Evolutionary conservation across 1,140 invertebrate genomes (phyloP), one percentile per base, ranked within the genome.

Genomic region (Elysia chlorotica): DNA sequence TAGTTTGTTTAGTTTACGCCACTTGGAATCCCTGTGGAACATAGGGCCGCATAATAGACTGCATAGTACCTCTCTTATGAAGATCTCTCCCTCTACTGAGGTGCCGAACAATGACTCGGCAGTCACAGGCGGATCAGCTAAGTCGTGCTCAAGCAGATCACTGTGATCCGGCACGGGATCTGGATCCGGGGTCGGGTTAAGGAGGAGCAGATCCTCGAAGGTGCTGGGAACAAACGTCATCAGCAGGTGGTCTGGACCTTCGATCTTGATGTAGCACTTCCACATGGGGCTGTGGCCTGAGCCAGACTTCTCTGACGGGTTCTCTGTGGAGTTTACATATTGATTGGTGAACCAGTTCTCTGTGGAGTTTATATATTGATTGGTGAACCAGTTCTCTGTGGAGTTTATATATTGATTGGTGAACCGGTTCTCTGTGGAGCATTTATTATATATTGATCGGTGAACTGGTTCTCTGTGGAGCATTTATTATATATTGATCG

Each of bases 211-310:
- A 78, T 89, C 88, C 33, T 86, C 78, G 79, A 85, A 89, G 14
- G 90, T 89, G 10, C 91, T 90, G 2, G 93, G 93, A 21, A 94
- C 74, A 77, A 94, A 89, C 4, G 92, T 93, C 3, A 94, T 79
- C 17, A 93, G 89, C 3, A 93, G 88, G 75, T 92, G 91, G 0
- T 90, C 91, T 2, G 87, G 79, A 25, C 89, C 90, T 21, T 91
- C 86, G 23, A 90, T 89, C 84, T 92, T 93, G 4, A 93, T 87
- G 79, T 91, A 93, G 83, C 93, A 94, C 65, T 89, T 88, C 93
- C 93, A 94, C 73, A 87, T 85, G 21, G 89, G 79, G 37, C 69
- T 62, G 57, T 71, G 69, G 2, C 17, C 23, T 2, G 57, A 36
- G 19, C 63, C 69, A 1, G 54, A n/a, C 41, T 25, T 61, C 19